Percentiles rank a stretch among this genome's conserved stretches.
Evolutionary conservation across 1,140 invertebrate genomes (phyloP).

Genomic region (Bicyclus anynana): DNA sequence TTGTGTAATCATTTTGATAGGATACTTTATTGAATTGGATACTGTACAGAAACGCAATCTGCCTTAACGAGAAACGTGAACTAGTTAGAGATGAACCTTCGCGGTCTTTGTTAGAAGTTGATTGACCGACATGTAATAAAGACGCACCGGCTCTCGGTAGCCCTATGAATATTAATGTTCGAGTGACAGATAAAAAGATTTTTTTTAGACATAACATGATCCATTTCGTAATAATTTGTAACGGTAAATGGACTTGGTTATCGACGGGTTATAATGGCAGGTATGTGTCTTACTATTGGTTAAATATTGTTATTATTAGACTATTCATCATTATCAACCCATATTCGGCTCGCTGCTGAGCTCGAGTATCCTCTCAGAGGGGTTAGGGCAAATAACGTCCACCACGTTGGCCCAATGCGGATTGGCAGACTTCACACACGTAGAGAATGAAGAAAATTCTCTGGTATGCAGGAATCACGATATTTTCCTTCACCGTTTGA

Average conservation of each 20-base stretch:
- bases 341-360: too few species aligned
- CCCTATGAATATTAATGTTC: background rate
- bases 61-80: slow-evolving; percentile 10
- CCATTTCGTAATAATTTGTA: background rate
- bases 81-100: slow-evolving; percentile 8
- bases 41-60: background rate
- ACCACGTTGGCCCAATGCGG: too few species aligned
- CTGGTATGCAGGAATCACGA: too few species aligned
- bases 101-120: slow-evolving; percentile 13
- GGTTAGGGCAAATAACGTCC: too few species aligned
- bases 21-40: slow-evolving; percentile 5
- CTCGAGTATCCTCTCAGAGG: too few species aligned
- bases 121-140: slow-evolving; percentile 5
- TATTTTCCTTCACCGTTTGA: too few species aligned
- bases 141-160: background rate
- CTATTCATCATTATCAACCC: too few species aligned
- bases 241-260: too few species aligned
- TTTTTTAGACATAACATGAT: background rate
- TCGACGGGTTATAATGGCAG: background rate
- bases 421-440: too few species aligned
- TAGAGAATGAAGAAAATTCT: too few species aligned
- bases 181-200: too few species aligned
- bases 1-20: slow-evolving; percentile 2
- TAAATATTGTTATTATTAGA: background rate
- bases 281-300: background rate